phyloP scores from a whole-genome alignment of 2,113 vertebrate species.

The Xyliphius kryptos region DNA sequence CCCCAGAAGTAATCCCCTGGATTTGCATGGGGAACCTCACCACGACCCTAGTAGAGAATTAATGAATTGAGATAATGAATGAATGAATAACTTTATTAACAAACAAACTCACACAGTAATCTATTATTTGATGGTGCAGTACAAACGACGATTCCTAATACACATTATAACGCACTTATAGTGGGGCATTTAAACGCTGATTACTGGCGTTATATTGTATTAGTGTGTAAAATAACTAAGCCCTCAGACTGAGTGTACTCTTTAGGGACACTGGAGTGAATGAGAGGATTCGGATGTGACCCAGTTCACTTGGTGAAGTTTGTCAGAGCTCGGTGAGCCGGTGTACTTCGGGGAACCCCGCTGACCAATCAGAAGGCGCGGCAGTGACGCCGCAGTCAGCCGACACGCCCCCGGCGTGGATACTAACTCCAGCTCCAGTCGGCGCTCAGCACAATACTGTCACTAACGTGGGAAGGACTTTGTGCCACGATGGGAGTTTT shows the following conservation, averaged over 20 bases:
- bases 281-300: neutral
- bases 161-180: too few relatives aligned
- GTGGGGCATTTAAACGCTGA: too few relatives aligned
- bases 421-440: slow-evolving; percentile 58
- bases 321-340: slow-evolving; percentile 29
- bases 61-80: too few relatives aligned
- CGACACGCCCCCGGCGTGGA: slow-evolving; percentile 73
- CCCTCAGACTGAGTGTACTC: neutral
- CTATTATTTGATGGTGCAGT: too few relatives aligned
- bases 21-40: too few relatives aligned
- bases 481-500: slow-evolving; percentile 65
- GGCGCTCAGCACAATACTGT: slow-evolving; percentile 55
- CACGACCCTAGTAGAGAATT: too few relatives aligned
- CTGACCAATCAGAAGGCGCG: slow-evolving; percentile 58
- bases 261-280: neutral
- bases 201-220: too few relatives aligned
- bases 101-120: too few relatives aligned
- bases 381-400: slow-evolving; percentile 54
- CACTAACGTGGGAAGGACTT: slow-evolving; percentile 56
- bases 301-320: slow-evolving; percentile 38
- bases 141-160: too few relatives aligned
- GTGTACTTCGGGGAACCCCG: slow-evolving; percentile 52
- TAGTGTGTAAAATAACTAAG: too few relatives aligned
- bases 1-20: too few relatives aligned
- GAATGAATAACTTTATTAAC: too few relatives aligned